A percentile compares a stretch with the other conserved stretches of the same genome.
phyloP scores from a whole-genome alignment of 2,888 invertebrate genomes.

The Lithophane ornitopus region DNA sequence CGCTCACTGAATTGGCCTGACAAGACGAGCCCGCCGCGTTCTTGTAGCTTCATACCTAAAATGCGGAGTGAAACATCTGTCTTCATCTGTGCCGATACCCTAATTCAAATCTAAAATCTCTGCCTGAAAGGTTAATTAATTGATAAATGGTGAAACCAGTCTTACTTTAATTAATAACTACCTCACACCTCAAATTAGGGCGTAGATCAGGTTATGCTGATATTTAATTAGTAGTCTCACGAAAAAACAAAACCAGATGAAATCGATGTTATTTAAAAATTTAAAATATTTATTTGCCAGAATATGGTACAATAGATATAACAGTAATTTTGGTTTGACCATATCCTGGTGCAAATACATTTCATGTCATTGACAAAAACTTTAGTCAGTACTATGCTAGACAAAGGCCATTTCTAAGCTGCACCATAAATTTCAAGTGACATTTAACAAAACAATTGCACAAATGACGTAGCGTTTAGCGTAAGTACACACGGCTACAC shows the following conservation, averaged over 20 bases:
- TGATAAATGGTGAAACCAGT: slow-evolving; percentile 36
- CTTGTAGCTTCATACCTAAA: too few species aligned
- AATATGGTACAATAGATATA: too few species aligned
- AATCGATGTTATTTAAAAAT: neutral
- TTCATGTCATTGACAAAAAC: too few species aligned
- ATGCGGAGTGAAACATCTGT: too few species aligned
- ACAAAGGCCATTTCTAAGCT: neutral
- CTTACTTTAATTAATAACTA: slow-evolving; percentile 28
- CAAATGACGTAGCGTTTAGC: too few species aligned
- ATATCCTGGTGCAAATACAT: too few species aligned
- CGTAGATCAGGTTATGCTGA: slow-evolving; percentile 21
- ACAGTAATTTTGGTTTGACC: too few species aligned
- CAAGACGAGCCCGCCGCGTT: too few species aligned
- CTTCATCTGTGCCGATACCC: neutral
- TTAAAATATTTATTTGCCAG: too few species aligned
- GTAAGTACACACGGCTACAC: neutral
- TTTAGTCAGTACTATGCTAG: neutral
- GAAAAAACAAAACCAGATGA: neutral
- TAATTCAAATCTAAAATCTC: neutral
- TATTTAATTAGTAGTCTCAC: neutral
- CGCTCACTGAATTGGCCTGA: too few species aligned
- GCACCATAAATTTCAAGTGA: neutral
- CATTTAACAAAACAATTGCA: neutral
- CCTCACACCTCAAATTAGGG: slow-evolving; percentile 26
- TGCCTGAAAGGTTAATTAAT: neutral